A percentile compares a stretch with the other conserved stretches of the same genome.
phyloP scores from a whole-genome alignment of 1,140 invertebrate species.

The Leptinotarsa defecta region DNA sequence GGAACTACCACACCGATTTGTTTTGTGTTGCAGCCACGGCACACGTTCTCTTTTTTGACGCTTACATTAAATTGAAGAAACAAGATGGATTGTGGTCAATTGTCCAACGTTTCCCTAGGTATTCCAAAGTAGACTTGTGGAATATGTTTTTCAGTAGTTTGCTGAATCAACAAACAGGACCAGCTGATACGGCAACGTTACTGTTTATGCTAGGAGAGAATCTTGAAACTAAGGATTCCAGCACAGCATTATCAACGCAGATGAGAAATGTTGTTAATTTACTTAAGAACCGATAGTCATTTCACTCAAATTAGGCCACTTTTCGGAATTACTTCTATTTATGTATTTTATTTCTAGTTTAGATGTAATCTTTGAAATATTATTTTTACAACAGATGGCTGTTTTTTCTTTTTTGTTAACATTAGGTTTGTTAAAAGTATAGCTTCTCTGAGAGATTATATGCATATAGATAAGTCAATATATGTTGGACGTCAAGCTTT shows the following conservation, averaged over 20 bases:
- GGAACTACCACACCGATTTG: conserved; percentile 92
- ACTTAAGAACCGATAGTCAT: conserved; percentile 30
- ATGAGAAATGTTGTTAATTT: conserved; percentile 26
- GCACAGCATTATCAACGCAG: conserved; percentile 6
- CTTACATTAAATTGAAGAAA: conserved; percentile 83
- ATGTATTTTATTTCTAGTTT: conserved; percentile 31
- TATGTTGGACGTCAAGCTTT: conserved; percentile 19
- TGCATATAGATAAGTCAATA: conserved; percentile 19
- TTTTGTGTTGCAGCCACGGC: conserved; percentile 86
- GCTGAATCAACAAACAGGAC: conserved; percentile 47
- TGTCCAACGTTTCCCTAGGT: conserved; percentile 50
- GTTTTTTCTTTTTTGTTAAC: conserved; percentile 23
- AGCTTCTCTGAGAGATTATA: conserved; percentile 25
- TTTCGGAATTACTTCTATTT: conserved; percentile 12
- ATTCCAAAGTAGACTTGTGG: conserved; percentile 51
- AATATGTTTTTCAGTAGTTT: conserved; percentile 50
- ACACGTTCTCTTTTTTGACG: conserved; percentile 82
- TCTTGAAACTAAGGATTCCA: conserved; percentile 18
- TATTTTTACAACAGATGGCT: conserved; percentile 28
- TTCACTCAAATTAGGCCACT: conserved; percentile 9
- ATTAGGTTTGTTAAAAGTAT: conserved; percentile 24
- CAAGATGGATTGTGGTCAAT: conserved; percentile 68
- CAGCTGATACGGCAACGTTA: conserved; percentile 17
- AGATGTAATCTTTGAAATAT: conserved; percentile 24
- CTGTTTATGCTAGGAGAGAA: conserved; percentile 15